A percentile compares a stretch with the other conserved stretches of the same genome.
These are phyloP conservation scores for Julus scandinavius DNA, from an alignment of 2,888 invertebrate genomes.

Conservation along the genomic window DNA sequence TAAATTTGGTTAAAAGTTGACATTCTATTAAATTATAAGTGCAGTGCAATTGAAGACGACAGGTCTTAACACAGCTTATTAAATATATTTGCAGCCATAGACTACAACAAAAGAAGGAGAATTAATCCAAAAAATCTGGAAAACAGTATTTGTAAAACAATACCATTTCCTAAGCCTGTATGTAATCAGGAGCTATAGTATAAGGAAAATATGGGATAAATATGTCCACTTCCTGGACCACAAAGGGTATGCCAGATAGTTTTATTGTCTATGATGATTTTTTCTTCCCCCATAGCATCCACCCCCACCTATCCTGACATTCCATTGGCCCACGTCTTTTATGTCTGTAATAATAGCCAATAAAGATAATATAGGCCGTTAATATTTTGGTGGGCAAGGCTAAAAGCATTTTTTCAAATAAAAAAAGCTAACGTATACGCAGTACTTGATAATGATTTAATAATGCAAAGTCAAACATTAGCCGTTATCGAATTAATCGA, in stretches of 20 bases:
- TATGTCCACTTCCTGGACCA: not conserved
- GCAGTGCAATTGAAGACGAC: no score
- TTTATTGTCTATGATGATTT: constrained; percentile 19
- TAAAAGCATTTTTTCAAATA: constrained; percentile 44
- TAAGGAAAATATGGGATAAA: not conserved
- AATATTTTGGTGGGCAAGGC: constrained; percentile 44
- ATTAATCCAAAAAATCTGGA: no score
- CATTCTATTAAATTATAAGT: no score
- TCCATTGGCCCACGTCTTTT: constrained; percentile 43
- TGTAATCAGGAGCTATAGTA: not conserved
- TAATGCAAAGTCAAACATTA: constrained; percentile 22
- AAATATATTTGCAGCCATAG: no score
- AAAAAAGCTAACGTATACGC: not conserved
- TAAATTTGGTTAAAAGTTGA: no score
- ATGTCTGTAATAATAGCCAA: constrained; percentile 34
- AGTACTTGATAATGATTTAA: not conserved
- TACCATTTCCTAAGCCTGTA: not conserved
- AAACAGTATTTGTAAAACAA: no score
- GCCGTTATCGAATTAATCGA: constrained; percentile 31
- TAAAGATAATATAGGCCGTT: constrained; percentile 43
- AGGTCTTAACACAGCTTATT: no score
- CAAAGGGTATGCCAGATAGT: not conserved
- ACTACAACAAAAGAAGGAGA: no score
- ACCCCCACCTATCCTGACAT: not conserved
- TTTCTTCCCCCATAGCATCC: not conserved